These are phyloP conservation scores for Drosophila neoperkinsi DNA, from an alignment of 2,888 invertebrate genomes.

Conservation along the genomic window DNA sequence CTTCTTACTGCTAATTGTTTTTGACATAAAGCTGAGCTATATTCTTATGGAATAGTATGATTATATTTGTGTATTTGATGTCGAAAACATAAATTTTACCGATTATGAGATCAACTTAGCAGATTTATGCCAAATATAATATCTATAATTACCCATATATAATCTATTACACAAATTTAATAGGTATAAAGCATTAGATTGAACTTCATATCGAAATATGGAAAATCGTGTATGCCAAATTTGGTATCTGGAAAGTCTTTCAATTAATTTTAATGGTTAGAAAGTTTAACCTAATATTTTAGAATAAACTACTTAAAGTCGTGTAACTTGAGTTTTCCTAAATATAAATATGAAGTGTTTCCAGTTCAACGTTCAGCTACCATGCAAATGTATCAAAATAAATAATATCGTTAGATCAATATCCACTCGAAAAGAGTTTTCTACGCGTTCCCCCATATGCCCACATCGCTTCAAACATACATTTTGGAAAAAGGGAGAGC, in stretches of 20 bases:
- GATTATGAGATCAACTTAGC: not conserved
- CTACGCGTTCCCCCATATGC: not conserved
- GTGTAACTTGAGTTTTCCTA: not conserved
- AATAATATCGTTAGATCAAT: not conserved
- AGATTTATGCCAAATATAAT: not conserved
- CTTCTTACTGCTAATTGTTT: not conserved
- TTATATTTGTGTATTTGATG: not conserved
- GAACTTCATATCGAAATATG: not conserved
- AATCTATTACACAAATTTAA: not conserved
- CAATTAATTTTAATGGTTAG: not conserved
- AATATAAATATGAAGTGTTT: not conserved
- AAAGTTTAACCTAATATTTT: not conserved
- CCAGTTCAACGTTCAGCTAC: not conserved
- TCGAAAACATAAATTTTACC: not conserved
- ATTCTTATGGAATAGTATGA: not conserved
- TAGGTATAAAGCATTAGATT: not conserved
- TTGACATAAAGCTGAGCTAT: not conserved
- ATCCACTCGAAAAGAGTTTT: not conserved
- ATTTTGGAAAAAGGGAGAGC: slow-evolving; percentile 8
- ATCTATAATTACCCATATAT: not conserved
- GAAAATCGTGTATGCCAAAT: not conserved
- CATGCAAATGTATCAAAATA: not conserved
- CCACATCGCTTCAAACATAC: not conserved
- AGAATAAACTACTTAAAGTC: not conserved
- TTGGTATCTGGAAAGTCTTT: not conserved